A percentile compares a stretch with the other conserved stretches of the same genome.
Conservation (phyloP, 1,140 invertebrate genomes). For the Bombus affinis region DNA sequence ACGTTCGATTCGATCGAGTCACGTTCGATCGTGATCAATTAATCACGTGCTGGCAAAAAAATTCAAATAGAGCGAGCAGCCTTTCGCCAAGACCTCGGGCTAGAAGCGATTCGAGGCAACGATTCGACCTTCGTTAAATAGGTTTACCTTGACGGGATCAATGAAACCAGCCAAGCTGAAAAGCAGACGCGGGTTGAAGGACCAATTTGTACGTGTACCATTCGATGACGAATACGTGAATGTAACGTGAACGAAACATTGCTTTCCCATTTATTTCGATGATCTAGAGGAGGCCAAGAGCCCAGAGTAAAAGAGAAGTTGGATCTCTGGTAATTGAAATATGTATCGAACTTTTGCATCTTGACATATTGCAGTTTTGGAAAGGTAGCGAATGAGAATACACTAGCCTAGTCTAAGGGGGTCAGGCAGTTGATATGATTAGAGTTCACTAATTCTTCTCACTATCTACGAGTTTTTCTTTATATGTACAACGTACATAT, state of each 20-base stretch:
- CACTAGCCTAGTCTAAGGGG: too few relatives aligned
- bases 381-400: too few relatives aligned
- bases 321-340: too few relatives aligned
- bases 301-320: too few relatives aligned
- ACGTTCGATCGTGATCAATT: conserved; percentile 38
- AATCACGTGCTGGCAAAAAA: conserved; percentile 25
- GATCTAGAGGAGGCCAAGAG: not conserved
- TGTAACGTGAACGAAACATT: not conserved
- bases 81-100: conserved; percentile 48
- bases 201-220: not conserved
- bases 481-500: too few relatives aligned
- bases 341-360: too few relatives aligned
- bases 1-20: conserved; percentile 11
- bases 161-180: conserved; percentile 47
- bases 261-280: too few relatives aligned
- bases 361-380: too few relatives aligned
- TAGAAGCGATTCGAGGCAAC: conserved; percentile 39
- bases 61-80: conserved; percentile 35
- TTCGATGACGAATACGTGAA: not conserved
- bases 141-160: conserved; percentile 38
- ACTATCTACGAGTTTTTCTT: too few relatives aligned
- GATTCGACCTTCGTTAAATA: conserved; percentile 43
- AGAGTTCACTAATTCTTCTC: too few relatives aligned
- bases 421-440: too few relatives aligned
- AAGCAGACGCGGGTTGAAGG: conserved; percentile 5